Conservation (phyloP, 2,797 vertebrate genomes). For the Acrossocheilus wenchowensis region DNA sequence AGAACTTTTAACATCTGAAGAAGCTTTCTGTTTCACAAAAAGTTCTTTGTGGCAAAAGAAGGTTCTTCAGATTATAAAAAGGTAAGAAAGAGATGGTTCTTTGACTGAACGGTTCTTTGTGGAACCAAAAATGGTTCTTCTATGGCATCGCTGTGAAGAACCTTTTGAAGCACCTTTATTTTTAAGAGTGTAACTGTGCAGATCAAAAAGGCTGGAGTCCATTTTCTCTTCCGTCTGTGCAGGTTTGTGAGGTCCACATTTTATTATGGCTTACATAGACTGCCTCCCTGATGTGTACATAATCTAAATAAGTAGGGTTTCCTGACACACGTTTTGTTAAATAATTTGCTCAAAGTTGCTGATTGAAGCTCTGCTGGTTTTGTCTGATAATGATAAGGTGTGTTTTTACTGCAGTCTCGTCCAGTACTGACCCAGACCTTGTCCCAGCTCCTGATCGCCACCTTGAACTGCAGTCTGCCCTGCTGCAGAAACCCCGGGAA, state of each 20-base stretch:
- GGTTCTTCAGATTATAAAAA: too few species aligned
- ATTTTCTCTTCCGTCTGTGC: background rate
- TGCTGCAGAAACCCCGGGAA: constrained; percentile 82
- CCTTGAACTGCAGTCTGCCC: constrained; percentile 85
- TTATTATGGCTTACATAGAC: constrained; percentile 27
- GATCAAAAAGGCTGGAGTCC: background rate
- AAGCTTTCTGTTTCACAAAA: too few species aligned
- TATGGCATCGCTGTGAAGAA: too few species aligned
- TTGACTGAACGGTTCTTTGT: too few species aligned
- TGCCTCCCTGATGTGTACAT: constrained; percentile 69
- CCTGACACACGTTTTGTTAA: background rate
- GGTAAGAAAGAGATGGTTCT: too few species aligned
- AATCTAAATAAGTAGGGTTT: constrained; percentile 12
- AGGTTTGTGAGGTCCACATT: constrained; percentile 18
- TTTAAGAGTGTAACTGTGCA: background rate
- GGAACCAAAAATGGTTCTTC: too few species aligned
- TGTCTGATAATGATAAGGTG: constrained; percentile 10
- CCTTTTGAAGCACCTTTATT: too few species aligned
- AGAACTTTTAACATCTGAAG: too few species aligned
- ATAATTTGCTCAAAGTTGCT: background rate
- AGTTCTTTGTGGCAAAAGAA: too few species aligned
- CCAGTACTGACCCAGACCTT: constrained; percentile 87
- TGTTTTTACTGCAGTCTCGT: constrained; percentile 72
- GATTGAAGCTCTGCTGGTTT: constrained; percentile 58
- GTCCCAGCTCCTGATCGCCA: constrained; percentile 82